Base-by-base conservation (phyloP, 2,113 vertebrate genomes). In the Gasterosteus nipponicus region DNA sequence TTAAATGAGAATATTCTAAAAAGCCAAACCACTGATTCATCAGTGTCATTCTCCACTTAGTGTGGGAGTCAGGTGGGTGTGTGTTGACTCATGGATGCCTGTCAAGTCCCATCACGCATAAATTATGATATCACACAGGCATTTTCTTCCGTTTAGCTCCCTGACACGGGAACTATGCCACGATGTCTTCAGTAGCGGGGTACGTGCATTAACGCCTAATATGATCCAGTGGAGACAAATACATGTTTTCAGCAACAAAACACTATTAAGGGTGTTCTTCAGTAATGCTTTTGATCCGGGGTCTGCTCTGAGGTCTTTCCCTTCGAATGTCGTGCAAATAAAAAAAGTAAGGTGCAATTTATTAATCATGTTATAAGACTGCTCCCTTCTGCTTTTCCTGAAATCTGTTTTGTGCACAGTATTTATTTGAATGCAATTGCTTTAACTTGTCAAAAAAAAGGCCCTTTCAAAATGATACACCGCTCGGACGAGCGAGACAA, bases 11-110 rank as follows among this genome's bases (percentile, higher is more conserved):
- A 2, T 18, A 15, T 19, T 66, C 2, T 51, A 53, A 71, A 26
- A 85, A 41, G 65, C 74, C 41, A 33, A 1, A 22, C 35, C 35
- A 29, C 9, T 5, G 6, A 41, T 42, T 42, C 5, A 35, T 31
- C 31, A 58, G 47, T 72, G 53, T 68, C 38, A 57, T 33, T 67
- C 61, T 58, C 67, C 35, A 53, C 41, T 49, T 6, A 38, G 19
- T n/a, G 14, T 56, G 38, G 35, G 67, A 80, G 44, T 82, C 26
- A 35, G 26, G 68, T 42, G 63, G 39, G 33, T 8, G 33, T 22
- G 41, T 63, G 22, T 71, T 60, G 57, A 74, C 29, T 54, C 12
- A 49, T 22, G 22, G 35, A 59, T 53, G 4, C 29, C 7, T 38
- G 16, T 42, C 2, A 15, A 15, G 12, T 31, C 26, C 8, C 15